A percentile compares a stretch with the other conserved stretches of the same genome.
Conservation (phyloP, 2,888 invertebrate species). For the Spisula subtruncata region DNA sequence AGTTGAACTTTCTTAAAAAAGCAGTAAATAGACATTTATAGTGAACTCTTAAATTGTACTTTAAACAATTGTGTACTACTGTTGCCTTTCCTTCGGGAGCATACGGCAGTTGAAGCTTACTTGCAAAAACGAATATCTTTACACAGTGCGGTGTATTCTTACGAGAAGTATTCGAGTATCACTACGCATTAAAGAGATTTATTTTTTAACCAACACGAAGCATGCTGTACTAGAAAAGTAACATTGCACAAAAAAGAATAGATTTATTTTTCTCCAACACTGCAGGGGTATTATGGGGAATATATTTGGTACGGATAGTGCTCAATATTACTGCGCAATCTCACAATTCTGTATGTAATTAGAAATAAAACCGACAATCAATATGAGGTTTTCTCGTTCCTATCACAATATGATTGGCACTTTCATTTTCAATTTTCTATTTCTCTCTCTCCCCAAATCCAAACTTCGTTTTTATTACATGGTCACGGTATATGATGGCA, state of each 20-base stretch:
- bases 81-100: background rate
- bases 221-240: no score
- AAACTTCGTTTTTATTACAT: constrained; percentile 17
- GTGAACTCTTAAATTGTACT: background rate
- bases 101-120: background rate
- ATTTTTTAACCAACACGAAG: no score
- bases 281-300: background rate
- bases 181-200: no score
- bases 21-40: background rate
- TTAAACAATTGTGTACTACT: no score
- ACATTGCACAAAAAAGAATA: background rate
- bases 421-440: constrained; percentile 43
- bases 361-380: constrained; percentile 12
- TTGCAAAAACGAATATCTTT: no score
- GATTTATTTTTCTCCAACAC: background rate
- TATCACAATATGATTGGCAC: constrained; percentile 34
- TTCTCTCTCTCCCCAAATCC: no score
- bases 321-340: background rate
- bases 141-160: no score
- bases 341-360: constrained; percentile 7
- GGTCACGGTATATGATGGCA: constrained; percentile 2
- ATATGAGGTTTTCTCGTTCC: constrained; percentile 33
- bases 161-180: no score
- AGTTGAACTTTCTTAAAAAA: background rate
- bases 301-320: background rate